Conservation (phyloP, 2,113 vertebrate genomes). For the Psettodes erumei region DNA sequence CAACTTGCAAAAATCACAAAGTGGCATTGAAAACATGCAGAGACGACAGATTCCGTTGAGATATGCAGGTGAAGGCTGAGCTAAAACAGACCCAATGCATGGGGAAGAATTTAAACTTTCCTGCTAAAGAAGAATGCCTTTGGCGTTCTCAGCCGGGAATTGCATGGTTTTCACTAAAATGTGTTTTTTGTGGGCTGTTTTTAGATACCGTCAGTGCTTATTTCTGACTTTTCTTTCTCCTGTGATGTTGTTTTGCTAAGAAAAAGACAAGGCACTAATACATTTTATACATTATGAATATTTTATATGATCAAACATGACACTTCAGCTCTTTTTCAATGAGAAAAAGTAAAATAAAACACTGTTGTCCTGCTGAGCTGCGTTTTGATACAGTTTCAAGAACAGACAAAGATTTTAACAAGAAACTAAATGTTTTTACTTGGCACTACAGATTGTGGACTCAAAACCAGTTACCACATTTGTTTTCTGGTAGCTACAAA, state of each 20-base stretch:
- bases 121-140: not conserved
- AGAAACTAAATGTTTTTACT: not conserved
- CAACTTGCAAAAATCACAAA: not conserved
- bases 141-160: not conserved
- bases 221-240: not conserved
- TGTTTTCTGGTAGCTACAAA: not conserved
- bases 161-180: not conserved
- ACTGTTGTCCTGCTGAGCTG: not conserved
- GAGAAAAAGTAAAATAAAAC: not conserved
- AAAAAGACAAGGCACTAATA: conserved; percentile 2
- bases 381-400: not conserved
- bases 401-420: not conserved
- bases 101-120: not conserved
- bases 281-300: conserved; percentile 27
- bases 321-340: not conserved
- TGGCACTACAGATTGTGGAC: not conserved
- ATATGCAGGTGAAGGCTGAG: not conserved
- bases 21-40: not conserved
- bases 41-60: not conserved
- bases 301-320: conserved; percentile 11
- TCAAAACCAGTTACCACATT: not conserved
- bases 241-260: not conserved
- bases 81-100: not conserved
- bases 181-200: not conserved
- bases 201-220: not conserved